phyloP scores from a whole-genome alignment of 2,797 vertebrate species.

The Phataginus tetradactyla region DNA sequence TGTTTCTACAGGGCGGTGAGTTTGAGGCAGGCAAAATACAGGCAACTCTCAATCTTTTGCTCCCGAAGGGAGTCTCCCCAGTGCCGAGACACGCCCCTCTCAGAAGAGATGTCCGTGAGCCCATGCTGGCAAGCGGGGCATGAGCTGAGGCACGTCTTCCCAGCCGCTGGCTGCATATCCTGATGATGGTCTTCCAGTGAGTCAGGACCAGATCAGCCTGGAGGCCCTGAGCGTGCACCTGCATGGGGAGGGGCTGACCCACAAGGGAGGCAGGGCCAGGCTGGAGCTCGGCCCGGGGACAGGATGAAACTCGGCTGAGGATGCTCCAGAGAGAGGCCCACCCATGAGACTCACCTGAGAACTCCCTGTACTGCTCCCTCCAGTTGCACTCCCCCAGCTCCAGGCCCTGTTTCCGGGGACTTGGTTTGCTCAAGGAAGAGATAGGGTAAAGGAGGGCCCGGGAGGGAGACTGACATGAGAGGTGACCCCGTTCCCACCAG shows the following conservation, averaged over 20 bases:
- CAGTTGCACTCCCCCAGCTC: neutral
- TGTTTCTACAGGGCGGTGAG: neutral
- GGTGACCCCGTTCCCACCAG: neutral
- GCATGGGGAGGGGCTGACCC: neutral
- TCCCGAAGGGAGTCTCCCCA: neutral
- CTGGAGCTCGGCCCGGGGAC: neutral
- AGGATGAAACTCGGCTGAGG: neutral
- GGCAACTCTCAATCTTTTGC: neutral
- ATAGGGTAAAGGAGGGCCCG: rapidly evolving
- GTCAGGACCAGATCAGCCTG: rapidly evolving
- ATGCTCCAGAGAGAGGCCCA: neutral
- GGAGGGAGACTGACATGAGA: neutral
- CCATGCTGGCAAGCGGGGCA: neutral
- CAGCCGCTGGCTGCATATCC: neutral
- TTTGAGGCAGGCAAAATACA: neutral
- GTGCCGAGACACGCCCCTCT: neutral
- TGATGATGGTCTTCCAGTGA: neutral
- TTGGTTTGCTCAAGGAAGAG: neutral
- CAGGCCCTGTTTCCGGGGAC: too few relatives aligned
- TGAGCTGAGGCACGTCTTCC: rapidly evolving
- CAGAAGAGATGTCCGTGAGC: neutral
- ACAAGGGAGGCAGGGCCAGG: neutral
- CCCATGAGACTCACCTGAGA: neutral
- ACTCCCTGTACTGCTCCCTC: rapidly evolving
- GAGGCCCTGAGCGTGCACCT: neutral